phyloP scores from a whole-genome alignment of 2,888 invertebrate genomes.

The Idaea straminata region DNA sequence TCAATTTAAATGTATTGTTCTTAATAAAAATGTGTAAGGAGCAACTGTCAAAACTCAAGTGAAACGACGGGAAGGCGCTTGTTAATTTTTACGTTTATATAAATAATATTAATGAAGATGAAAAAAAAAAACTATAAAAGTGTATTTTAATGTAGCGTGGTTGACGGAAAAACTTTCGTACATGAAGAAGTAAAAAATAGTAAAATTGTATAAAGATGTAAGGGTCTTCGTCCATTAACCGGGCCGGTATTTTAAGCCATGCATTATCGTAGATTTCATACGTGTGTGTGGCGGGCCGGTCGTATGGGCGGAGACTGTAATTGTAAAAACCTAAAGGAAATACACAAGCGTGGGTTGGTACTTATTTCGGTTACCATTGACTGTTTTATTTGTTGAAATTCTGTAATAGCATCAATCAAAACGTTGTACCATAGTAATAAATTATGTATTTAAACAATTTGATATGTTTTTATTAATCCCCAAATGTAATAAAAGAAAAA shows the following conservation, averaged over 20 bases:
- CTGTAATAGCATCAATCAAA: constrained; percentile 63
- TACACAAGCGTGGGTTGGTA: not conserved
- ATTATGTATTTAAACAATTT: constrained; percentile 73
- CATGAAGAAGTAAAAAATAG: constrained; percentile 24
- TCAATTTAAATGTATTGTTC: constrained; percentile 12
- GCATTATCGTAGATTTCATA: not conserved
- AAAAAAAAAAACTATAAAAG: constrained; percentile 46
- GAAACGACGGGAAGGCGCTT: constrained; percentile 47
- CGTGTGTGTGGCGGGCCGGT: not conserved
- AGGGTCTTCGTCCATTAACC: no score
- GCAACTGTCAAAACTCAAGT: constrained; percentile 61
- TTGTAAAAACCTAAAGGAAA: not conserved
- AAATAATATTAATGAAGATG: constrained; percentile 29
- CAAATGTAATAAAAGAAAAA: no score
- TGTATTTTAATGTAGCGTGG: constrained; percentile 47
- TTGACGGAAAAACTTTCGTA: constrained; percentile 26
- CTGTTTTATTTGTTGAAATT: constrained; percentile 32
- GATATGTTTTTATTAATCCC: not conserved
- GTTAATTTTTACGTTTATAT: constrained; percentile 77
- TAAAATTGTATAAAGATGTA: constrained; percentile 16
- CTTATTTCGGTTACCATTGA: constrained; percentile 33
- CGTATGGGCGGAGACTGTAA: not conserved
- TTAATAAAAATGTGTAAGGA: constrained; percentile 30
- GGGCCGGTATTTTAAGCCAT: no score
- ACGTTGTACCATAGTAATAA: constrained; percentile 78